phyloP scores from a whole-genome alignment of 1,140 invertebrate species.

The Drosophila nannoptera region DNA sequence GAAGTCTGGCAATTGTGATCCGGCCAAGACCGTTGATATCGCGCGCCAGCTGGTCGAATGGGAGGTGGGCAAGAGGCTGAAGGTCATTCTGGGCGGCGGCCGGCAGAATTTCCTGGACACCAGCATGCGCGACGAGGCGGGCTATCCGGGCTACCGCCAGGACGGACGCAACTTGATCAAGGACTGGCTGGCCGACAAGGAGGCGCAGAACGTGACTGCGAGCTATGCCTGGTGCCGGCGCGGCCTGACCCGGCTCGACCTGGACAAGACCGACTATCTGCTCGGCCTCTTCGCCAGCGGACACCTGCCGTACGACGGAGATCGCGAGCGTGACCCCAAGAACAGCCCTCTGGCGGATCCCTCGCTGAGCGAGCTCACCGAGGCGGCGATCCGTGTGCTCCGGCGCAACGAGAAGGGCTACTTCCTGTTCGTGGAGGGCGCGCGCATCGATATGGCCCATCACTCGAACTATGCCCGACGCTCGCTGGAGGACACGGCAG shows the following conservation, averaged over 20 bases:
- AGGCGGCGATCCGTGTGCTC: constrained; percentile 88
- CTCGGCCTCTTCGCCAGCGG: constrained; percentile 82
- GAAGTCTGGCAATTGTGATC: constrained; percentile 37
- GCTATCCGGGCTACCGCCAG: constrained; percentile 82
- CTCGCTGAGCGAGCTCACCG: constrained; percentile 90
- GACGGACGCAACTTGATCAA: constrained; percentile 84
- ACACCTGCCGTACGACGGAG: constrained; percentile 80
- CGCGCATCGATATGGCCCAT: constrained; percentile 91
- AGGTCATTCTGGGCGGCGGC: constrained; percentile 87
- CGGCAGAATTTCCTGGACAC: constrained; percentile 84
- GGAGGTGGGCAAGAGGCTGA: constrained; percentile 82
- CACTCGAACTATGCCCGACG: constrained; percentile 88
- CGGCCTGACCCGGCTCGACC: constrained; percentile 83
- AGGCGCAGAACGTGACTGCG: constrained; percentile 80
- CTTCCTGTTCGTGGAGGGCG: constrained; percentile 94
- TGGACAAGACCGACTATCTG: constrained; percentile 84
- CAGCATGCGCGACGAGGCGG: constrained; percentile 83
- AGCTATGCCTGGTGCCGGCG: constrained; percentile 83
- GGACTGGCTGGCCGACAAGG: constrained; percentile 82
- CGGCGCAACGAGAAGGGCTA: constrained; percentile 89
- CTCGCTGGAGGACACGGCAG: constrained; percentile 88
- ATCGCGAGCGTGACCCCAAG: constrained; percentile 79
- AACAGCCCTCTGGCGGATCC: constrained; percentile 80
- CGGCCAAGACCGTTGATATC: constrained; percentile 82
- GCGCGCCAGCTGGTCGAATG: constrained; percentile 87